Evolutionary conservation across 2,888 invertebrate genomes (phyloP).

Genomic region (Euproctis similis): DNA sequence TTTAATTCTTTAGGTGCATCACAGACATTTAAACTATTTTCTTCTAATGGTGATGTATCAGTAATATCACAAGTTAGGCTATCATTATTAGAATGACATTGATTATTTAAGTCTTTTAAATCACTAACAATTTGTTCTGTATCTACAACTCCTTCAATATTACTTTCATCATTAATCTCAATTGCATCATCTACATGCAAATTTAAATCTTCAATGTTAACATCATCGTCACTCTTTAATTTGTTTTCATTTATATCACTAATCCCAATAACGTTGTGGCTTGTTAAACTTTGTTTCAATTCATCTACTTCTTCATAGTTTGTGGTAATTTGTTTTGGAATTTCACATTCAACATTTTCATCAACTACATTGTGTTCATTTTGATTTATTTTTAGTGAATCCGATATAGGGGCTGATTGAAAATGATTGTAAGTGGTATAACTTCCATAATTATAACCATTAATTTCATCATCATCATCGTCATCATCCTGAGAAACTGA

Average conservation of each 20-base stretch:
- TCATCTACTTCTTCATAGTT: slow-evolving; percentile 11
- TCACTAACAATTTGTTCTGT: slow-evolving; percentile 19
- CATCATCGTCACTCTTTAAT: slow-evolving; percentile 35
- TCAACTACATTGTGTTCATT: slow-evolving; percentile 12
- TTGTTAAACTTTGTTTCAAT: slow-evolving; percentile 9
- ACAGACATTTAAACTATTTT: slow-evolving; percentile 10
- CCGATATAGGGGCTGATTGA: slow-evolving; percentile 24
- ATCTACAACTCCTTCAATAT: slow-evolving; percentile 19
- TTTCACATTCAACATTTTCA: slow-evolving; percentile 10
- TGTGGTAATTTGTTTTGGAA: slow-evolving; percentile 16
- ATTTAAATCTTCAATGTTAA: slow-evolving; percentile 52
- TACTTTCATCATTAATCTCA: slow-evolving; percentile 21
- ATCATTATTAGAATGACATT: slow-evolving; percentile 19
- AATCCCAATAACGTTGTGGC: slow-evolving; percentile 9
- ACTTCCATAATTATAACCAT: slow-evolving; percentile 50
- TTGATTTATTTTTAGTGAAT: slow-evolving; percentile 15
- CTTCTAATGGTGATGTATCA: slow-evolving; percentile 13
- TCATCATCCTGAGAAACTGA: slow-evolving; percentile 63
- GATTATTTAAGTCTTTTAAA: slow-evolving; percentile 22
- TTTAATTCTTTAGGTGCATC: slow-evolving; percentile 12
- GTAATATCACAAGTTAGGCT: slow-evolving; percentile 17
- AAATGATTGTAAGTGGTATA: slow-evolving; percentile 46
- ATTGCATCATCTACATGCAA: slow-evolving; percentile 42
- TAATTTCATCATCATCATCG: slow-evolving; percentile 51
- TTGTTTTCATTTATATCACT: slow-evolving; percentile 26